Base-by-base conservation (phyloP, 1,140 invertebrate species). In the Phymorhynchus buccinoides region DNA sequence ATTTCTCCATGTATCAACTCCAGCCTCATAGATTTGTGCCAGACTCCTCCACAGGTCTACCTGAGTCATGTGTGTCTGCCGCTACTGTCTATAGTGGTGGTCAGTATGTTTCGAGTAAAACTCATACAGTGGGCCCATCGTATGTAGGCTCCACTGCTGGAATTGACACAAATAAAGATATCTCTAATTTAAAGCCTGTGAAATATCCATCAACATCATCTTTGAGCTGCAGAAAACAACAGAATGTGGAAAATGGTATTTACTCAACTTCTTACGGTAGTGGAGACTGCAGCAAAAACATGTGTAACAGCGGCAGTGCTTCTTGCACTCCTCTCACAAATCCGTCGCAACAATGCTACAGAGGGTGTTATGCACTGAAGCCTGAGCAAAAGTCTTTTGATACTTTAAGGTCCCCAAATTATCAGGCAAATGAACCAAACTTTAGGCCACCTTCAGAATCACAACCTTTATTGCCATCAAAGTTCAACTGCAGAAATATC, bases 1-100 rank as follows among this genome's bases (percentile, higher is more conserved):
- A 84, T 81, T 82, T 52, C 66, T 83, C 48, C 80, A 44, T 80
- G 41, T 87, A 77, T 75, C 48, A 83, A 32, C 81, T 85, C 81
- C 80, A 85, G 35, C 86, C 78, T 35, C 86, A 80, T 22, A 84
- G 83, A 7, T 71, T 80, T 62, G 37, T 48, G 80, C 79, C 73
- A 83, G 84, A 78, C 37, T 32, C 68, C 32, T 71, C 62, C 35
- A 6, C 48, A 52, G 22, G 22, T 14, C 48, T 14, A 18, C 48
- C 48, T 14, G 48, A 52, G 1, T 14, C 56, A 16, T 62, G 56
- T 27, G 6, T 62, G 22, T 62, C 48, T 9, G 48, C 48, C 12
- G 48, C 12, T 9, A 52, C 12, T 52, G 56, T 4, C 7, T 27
- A 62, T 16, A 22, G 6, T 62, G 56, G 56, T 27, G 22, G 12